phyloP scores from a whole-genome alignment of 1,140 invertebrate genomes.

The Drosophila funebris region DNA sequence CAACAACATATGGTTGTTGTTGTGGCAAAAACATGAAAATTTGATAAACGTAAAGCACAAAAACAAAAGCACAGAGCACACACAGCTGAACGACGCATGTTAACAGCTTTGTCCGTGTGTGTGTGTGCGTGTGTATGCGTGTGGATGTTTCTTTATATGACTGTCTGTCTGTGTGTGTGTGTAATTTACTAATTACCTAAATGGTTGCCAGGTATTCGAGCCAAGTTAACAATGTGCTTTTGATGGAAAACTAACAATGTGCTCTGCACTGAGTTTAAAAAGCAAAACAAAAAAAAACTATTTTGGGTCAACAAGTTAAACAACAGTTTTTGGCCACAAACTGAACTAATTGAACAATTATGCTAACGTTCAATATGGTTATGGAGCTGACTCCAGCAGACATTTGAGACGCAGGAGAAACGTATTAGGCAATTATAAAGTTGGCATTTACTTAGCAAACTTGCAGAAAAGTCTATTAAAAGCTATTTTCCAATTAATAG shows the following conservation, averaged over 20 bases:
- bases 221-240: conserved; percentile 8
- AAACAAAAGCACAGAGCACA: conserved; percentile 46
- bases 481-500: not conserved
- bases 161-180: conserved; percentile 45
- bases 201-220: conserved; percentile 53
- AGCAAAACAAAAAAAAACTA: conserved; percentile 1
- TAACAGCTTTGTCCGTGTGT: not conserved
- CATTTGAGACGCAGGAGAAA: not conserved
- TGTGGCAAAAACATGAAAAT: conserved; percentile 71
- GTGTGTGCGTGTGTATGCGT: conserved; percentile 47
- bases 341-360: conserved; percentile 48
- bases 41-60: conserved; percentile 73
- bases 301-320: conserved; percentile 10
- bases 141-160: not conserved
- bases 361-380: conserved; percentile 38
- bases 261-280: conserved; percentile 2
- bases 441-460: not conserved
- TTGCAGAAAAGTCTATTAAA: not conserved
- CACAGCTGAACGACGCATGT: conserved; percentile 27
- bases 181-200: conserved; percentile 78
- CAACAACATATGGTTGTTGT: conserved; percentile 1
- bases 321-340: conserved; percentile 11
- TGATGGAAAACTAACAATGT: conserved; percentile 35
- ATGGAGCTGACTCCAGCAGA: not conserved
- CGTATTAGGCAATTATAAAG: conserved; percentile 4